phyloP scores from a whole-genome alignment of 2,113 vertebrate species.

The Cheilinus undulatus region DNA sequence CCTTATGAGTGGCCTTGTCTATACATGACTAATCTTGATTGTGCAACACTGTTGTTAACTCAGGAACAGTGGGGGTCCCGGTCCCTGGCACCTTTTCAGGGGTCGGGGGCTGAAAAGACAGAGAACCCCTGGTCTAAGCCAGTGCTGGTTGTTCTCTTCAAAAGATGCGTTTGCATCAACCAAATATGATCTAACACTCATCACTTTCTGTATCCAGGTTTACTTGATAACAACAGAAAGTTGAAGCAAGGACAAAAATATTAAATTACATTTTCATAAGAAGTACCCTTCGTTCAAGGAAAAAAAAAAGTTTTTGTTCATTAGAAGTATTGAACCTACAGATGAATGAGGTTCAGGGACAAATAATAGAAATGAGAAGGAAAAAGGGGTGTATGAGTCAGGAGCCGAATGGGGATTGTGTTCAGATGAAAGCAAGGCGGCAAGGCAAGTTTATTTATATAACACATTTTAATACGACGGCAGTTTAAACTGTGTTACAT shows the following conservation, averaged over 20 bases:
- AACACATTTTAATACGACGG: constrained; percentile 34
- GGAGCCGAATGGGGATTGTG: constrained; percentile 33
- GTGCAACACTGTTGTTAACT: too few relatives aligned
- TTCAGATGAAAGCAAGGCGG: constrained; percentile 48
- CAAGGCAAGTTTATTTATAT: constrained; percentile 50
- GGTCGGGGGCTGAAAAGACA: too few relatives aligned
- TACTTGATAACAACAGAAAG: not conserved
- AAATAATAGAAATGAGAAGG: constrained; percentile 23
- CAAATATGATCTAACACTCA: constrained; percentile 30
- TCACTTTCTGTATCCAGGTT: constrained; percentile 14
- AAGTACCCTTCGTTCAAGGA: not conserved
- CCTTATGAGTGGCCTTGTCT: too few relatives aligned
- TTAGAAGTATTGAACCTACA: constrained; percentile 12
- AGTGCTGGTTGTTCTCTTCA: constrained; percentile 35
- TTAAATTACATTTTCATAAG: constrained; percentile 21
- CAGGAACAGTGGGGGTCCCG: too few relatives aligned
- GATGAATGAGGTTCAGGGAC: constrained; percentile 35
- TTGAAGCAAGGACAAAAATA: constrained; percentile 13
- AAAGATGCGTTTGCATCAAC: too few relatives aligned
- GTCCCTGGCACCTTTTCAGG: too few relatives aligned
- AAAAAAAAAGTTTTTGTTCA: constrained; percentile 3
- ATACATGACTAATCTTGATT: too few relatives aligned
- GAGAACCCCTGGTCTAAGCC: constrained; percentile 23
- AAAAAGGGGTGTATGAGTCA: constrained; percentile 17
- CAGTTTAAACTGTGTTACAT: constrained; percentile 35